These are phyloP conservation scores for Xiphorhynchus elegans DNA, from an alignment of 2,113 vertebrate species.

Conservation along the genomic window DNA sequence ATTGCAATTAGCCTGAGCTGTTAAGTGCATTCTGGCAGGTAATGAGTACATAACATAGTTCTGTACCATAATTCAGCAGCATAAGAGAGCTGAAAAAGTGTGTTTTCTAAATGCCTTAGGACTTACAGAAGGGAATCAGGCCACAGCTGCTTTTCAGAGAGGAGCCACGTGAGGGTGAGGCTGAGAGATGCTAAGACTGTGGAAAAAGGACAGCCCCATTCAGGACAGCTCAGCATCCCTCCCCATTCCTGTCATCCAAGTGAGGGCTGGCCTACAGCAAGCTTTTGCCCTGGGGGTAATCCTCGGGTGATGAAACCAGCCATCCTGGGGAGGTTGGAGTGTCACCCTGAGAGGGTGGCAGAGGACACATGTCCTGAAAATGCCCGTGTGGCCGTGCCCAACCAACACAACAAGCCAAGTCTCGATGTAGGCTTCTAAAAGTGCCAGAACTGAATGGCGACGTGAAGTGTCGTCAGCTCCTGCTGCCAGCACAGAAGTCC, in stretches of 20 bases:
- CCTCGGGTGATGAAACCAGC: neutral
- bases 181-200: neutral
- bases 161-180: neutral
- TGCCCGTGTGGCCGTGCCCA: rapidly evolving
- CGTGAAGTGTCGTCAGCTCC: neutral
- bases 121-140: neutral
- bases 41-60: neutral
- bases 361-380: neutral
- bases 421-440: rapidly evolving
- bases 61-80: neutral
- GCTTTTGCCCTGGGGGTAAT: neutral
- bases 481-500: neutral
- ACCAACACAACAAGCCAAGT: neutral
- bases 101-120: neutral
- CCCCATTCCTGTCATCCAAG: neutral
- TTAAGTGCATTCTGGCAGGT: neutral
- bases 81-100: neutral
- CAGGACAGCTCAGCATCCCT: neutral
- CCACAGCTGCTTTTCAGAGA: conserved; percentile 1
- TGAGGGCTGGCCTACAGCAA: neutral
- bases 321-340: neutral
- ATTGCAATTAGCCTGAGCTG: neutral
- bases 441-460: rapidly evolving
- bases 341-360: neutral
- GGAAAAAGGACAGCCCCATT: neutral